phyloP scores from a whole-genome alignment of 1,140 invertebrate genomes.

The Trachymyrmex cornetzi region DNA sequence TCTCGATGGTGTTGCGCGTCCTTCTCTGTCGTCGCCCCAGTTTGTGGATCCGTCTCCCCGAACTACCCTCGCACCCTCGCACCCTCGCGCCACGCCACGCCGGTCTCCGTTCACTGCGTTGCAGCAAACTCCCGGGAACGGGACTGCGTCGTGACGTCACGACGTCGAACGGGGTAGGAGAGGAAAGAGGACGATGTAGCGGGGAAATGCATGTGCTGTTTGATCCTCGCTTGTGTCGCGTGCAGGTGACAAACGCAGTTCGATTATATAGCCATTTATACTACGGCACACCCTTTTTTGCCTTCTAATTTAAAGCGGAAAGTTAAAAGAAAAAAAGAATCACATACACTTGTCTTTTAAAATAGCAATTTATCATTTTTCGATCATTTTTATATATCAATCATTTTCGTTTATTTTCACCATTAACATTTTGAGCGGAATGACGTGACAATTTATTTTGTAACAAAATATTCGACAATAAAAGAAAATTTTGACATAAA shows the following conservation, averaged over 20 bases:
- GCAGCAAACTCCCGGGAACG: conserved; percentile 70
- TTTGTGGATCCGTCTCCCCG: conserved; percentile 53
- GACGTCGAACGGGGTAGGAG: neutral
- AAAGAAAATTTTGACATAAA: neutral
- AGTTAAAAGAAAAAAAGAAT: neutral
- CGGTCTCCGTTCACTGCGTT: conserved; percentile 41
- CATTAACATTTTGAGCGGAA: neutral
- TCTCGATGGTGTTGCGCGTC: conserved; percentile 46
- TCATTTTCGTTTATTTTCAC: neutral
- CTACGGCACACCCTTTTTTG: conserved; percentile 4
- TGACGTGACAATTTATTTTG: neutral
- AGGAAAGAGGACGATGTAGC: neutral
- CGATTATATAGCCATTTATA: conserved; percentile 33
- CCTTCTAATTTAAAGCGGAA: neutral
- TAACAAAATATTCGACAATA: neutral
- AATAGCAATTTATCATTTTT: neutral
- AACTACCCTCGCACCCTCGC: neutral
- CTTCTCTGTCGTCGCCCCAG: conserved; percentile 66
- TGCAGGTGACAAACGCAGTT: conserved; percentile 42
- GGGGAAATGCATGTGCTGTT: conserved; percentile 49
- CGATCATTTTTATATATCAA: neutral
- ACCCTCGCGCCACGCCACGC: neutral
- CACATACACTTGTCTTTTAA: neutral
- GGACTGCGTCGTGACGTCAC: conserved; percentile 67
- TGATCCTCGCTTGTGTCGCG: conserved; percentile 39